phyloP scores from a whole-genome alignment of 2,113 vertebrate genomes.

The Xiphias gladius region DNA sequence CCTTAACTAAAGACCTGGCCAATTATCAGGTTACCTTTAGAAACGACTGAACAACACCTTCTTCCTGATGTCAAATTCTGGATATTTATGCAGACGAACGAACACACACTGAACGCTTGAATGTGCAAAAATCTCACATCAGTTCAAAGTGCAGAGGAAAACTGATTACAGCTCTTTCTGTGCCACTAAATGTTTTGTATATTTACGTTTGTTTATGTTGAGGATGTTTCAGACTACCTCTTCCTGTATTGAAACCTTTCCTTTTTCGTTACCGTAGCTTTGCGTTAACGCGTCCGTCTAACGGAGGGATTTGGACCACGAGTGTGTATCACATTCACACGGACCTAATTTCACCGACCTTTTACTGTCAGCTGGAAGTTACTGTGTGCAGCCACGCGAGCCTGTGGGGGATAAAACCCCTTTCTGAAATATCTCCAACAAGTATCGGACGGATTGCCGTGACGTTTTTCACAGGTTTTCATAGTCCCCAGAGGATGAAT shows the following conservation, averaged over 20 bases:
- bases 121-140: neutral
- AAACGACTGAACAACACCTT: neutral
- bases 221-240: conserved; percentile 59
- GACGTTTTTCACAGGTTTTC: no score
- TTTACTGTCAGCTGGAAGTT: neutral
- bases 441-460: no score
- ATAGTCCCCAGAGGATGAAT: no score
- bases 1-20: conserved; percentile 28
- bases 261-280: conserved; percentile 20
- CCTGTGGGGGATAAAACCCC: no score
- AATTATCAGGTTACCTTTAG: neutral
- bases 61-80: neutral
- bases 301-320: neutral
- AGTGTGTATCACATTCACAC: neutral
- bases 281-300: no score
- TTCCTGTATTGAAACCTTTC: conserved; percentile 4
- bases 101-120: no score
- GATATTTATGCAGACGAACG: conserved; percentile 17
- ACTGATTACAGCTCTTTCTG: neutral
- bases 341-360: neutral
- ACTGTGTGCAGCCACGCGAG: no score
- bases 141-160: neutral
- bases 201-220: neutral
- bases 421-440: no score
- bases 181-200: conserved; percentile 16